Evolutionary conservation across 2,113 vertebrate genomes (phyloP), one percentile per base, ranked within the genome.

Genomic region (Lethenteron reissneri): DNA sequence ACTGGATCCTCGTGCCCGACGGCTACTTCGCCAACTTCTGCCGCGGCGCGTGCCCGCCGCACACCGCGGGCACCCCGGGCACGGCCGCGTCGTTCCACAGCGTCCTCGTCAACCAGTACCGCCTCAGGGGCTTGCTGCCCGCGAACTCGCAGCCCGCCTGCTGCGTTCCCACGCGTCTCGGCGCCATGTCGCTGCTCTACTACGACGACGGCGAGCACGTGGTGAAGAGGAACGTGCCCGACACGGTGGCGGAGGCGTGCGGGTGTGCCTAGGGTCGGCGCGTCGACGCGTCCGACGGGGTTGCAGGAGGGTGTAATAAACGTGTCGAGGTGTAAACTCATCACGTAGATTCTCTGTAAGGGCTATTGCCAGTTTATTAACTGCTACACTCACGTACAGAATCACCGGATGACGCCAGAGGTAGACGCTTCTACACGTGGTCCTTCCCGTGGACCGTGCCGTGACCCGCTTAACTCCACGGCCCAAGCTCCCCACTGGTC

Each of bases 171-270:
- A 96, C 91, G 14, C 86, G 92, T 76, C 84, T 97, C 76, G 83
- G 91, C n/a, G 89, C 92, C 75, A 97, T 97, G 94, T 96, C 91
- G 76, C 95, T 97, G 92, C 80, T 97, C 19, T 97, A 97, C 81
- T 96, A 97, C 1, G 89, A 97, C 1, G 90, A 97, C 70, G 89
- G 90, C 76, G 89, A 97, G 73, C 95, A 95, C 82, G 94, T 97
- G 77, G 88, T 97, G 76, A 97, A 97, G 78, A 96, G 96, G 80
- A 92, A 97, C 84, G 95, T 97, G 75, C 88, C 89, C 80, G 88
- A 94, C 78, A 97, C 97, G 94, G 89, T 99, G 25, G 94, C 96
- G 81, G 94, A 99, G 78, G 94, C 96, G 78, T 97, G 94, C 68
- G 94, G 92, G 57, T 97, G 94, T 76, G 64, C 64, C n/a, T 68